Evolutionary conservation across 1,140 invertebrate genomes (phyloP).

Genomic region (Drosophila bocki): DNA sequence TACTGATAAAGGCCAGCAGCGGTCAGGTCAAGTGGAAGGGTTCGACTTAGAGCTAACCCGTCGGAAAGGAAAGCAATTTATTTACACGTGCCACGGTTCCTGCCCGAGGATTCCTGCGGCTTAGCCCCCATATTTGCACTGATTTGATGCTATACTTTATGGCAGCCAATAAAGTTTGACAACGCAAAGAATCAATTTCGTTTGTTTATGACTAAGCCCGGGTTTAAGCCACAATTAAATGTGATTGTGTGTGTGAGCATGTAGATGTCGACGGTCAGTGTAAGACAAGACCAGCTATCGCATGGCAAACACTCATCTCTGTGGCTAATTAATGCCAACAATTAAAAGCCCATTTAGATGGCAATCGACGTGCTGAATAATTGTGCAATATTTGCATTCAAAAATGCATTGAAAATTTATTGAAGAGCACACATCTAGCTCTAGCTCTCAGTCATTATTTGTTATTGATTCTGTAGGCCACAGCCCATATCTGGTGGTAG

Average conservation of each 20-base stretch:
- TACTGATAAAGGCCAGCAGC: conserved; percentile 63
- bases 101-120: conserved; percentile 48
- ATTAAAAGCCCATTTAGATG: conserved; percentile 76
- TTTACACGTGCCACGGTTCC: conserved; percentile 71
- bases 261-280: neutral
- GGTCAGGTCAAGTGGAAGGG: conserved; percentile 58
- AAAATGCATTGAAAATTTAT: conserved; percentile 41
- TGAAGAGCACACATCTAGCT: conserved; percentile 26
- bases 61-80: conserved; percentile 71
- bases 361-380: conserved; percentile 47
- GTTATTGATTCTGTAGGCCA: conserved; percentile 11
- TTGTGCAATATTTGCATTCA: conserved; percentile 36
- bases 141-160: conserved; percentile 79
- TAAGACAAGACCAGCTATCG: conserved; percentile 44
- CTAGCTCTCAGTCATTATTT: conserved; percentile 24
- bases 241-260: conserved; percentile 3
- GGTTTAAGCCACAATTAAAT: conserved; percentile 46
- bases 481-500: conserved; percentile 19
- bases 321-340: conserved; percentile 50
- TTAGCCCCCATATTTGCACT: conserved; percentile 61
- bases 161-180: conserved; percentile 64
- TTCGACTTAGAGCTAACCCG: conserved; percentile 45
- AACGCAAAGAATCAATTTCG: conserved; percentile 69
- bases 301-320: conserved; percentile 41
- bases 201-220: conserved; percentile 42